A percentile compares a stretch with the other conserved stretches of the same genome.
These are phyloP conservation scores for Periplaneta americana DNA, from an alignment of 1,140 invertebrate genomes.

Conservation along the genomic window DNA sequence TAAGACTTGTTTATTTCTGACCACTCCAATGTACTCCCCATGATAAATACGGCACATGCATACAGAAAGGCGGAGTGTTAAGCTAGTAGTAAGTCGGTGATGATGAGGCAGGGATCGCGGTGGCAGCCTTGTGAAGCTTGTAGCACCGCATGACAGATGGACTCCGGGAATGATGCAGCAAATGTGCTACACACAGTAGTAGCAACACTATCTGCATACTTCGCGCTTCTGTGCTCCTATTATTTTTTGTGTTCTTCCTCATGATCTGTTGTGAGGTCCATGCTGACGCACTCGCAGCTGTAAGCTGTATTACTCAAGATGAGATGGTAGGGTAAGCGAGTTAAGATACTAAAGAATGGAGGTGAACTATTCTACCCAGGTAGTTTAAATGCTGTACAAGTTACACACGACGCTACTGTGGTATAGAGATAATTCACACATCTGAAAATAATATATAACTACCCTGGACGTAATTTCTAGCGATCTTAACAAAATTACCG, in stretches of 20 bases:
- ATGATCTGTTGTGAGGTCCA: background rate
- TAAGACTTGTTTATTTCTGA: background rate
- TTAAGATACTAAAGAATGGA: too few species aligned
- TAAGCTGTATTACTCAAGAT: too few species aligned
- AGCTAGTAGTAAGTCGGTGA: background rate
- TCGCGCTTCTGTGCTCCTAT: background rate
- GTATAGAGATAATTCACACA: too few species aligned
- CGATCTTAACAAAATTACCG: too few species aligned
- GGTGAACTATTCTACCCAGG: too few species aligned
- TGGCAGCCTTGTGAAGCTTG: background rate
- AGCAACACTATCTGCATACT: background rate
- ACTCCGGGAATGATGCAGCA: background rate
- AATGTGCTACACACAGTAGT: background rate
- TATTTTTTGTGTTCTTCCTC: background rate
- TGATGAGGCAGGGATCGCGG: background rate
- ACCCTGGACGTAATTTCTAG: too few species aligned
- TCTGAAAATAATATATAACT: too few species aligned
- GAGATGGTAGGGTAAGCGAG: too few species aligned
- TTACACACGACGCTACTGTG: too few species aligned
- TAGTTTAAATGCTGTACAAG: too few species aligned
- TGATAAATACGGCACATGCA: background rate
- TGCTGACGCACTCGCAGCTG: background rate
- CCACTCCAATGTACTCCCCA: background rate
- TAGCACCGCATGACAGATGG: background rate
- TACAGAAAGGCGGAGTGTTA: background rate